Evolutionary conservation across 1,140 invertebrate genomes (phyloP).

Genomic region (Phthorimaea operculella): DNA sequence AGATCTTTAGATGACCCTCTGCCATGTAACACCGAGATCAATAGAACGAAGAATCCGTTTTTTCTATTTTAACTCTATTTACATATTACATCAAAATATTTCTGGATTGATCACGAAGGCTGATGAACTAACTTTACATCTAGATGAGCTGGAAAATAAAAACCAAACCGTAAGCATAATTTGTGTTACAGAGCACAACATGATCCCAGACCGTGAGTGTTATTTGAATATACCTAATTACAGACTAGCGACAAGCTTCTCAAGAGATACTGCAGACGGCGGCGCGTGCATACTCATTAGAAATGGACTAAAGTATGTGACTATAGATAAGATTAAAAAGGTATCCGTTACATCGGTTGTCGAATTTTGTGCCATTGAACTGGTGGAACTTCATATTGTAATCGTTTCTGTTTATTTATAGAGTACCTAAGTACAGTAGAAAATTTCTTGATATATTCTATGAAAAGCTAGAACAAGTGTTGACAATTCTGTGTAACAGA

Average conservation of each 20-base stretch:
- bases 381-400: background rate
- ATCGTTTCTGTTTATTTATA: slow-evolving; percentile 4
- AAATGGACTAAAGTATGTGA: background rate
- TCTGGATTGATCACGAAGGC: background rate
- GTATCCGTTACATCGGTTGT: background rate
- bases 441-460: slow-evolving; percentile 1
- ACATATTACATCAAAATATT: slow-evolving; percentile 7
- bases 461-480: slow-evolving; percentile 1
- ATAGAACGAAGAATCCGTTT: too few species aligned
- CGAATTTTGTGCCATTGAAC: slow-evolving; percentile 7
- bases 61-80: too few species aligned
- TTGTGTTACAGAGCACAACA: slow-evolving; percentile 4
- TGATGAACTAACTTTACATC: background rate
- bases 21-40: too few species aligned
- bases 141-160: background rate
- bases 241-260: background rate
- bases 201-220: background rate
- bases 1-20: too few species aligned
- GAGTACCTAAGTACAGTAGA: slow-evolving; percentile 5
- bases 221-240: slow-evolving; percentile 2
- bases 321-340: background rate
- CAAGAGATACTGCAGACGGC: background rate
- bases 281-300: slow-evolving; percentile 5
- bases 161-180: background rate
- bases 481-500: background rate